A percentile compares a stretch with the other conserved stretches of the same genome.
Conservation (phyloP, 2,113 vertebrate species). For the Eidolon helvum region DNA sequence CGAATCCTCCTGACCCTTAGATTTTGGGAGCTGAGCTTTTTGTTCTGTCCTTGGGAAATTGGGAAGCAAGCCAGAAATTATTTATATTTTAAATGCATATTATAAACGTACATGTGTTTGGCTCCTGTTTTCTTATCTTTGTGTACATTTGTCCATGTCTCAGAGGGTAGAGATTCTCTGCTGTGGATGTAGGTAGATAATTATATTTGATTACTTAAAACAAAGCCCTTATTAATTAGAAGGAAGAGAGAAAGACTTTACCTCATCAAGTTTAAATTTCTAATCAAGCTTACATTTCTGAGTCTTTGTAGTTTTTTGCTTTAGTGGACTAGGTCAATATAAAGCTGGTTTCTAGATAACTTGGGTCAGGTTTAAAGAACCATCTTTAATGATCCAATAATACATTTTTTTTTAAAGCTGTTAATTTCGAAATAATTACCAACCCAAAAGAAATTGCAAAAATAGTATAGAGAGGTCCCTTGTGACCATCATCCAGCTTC, state of each 20-base stretch:
- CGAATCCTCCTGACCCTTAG: neutral
- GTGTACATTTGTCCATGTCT: neutral
- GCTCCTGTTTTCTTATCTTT: neutral
- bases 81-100: neutral
- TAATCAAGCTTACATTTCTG: neutral
- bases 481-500: neutral
- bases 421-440: neutral
- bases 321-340: neutral
- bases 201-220: constrained; percentile 13
- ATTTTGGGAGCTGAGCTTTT: neutral
- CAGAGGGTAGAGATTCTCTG: constrained; percentile 4
- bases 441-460: neutral
- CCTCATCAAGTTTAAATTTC: neutral
- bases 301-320: neutral
- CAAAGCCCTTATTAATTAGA: neutral
- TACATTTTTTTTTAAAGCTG: neutral
- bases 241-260: neutral
- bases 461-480: neutral
- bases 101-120: neutral
- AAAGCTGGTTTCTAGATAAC: neutral
- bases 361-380: neutral
- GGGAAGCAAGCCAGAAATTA: neutral
- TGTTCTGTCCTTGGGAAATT: neutral
- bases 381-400: neutral
- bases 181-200: neutral